These are phyloP conservation scores for Plemyria rubiginata DNA, from an alignment of 2,888 invertebrate species.

Conservation along the genomic window DNA sequence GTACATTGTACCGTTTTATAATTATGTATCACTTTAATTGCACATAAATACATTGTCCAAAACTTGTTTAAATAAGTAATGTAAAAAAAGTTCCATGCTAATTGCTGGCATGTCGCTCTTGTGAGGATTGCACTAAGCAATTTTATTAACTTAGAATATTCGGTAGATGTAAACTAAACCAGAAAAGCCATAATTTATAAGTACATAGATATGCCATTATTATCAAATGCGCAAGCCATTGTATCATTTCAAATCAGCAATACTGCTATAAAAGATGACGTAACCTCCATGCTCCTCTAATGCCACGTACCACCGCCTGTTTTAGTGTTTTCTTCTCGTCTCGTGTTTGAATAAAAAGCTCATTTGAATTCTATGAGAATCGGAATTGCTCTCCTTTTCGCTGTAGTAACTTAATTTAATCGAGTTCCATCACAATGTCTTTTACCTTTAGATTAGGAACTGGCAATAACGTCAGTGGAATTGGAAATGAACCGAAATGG, in stretches of 20 bases:
- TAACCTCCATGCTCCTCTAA: constrained; percentile 54
- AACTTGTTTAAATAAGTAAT: no score
- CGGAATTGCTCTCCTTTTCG: constrained; percentile 80
- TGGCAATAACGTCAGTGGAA: constrained; percentile 57
- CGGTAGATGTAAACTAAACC: no score
- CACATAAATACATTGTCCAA: no score
- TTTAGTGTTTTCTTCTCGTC: constrained; percentile 72
- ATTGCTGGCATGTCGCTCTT: no score
- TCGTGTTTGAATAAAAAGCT: constrained; percentile 81
- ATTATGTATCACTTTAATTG: no score
- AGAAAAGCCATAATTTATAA: no score
- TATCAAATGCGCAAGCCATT: background rate
- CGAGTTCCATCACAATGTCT: constrained; percentile 75
- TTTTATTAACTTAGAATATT: no score
- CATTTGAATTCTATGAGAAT: constrained; percentile 84
- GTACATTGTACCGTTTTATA: no score
- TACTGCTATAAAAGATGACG: constrained; percentile 51
- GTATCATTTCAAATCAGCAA: constrained; percentile 48
- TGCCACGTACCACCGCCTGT: constrained; percentile 68
- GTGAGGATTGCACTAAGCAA: no score
- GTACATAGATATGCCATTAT: no score
- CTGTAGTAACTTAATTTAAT: constrained; percentile 83
- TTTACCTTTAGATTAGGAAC: constrained; percentile 72
- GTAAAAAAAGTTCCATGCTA: no score
- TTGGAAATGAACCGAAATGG: constrained; percentile 42